These are phyloP conservation scores for Pongo abelii DNA, from an alignment of 2,113 vertebrate genomes.

Conservation along the genomic window DNA sequence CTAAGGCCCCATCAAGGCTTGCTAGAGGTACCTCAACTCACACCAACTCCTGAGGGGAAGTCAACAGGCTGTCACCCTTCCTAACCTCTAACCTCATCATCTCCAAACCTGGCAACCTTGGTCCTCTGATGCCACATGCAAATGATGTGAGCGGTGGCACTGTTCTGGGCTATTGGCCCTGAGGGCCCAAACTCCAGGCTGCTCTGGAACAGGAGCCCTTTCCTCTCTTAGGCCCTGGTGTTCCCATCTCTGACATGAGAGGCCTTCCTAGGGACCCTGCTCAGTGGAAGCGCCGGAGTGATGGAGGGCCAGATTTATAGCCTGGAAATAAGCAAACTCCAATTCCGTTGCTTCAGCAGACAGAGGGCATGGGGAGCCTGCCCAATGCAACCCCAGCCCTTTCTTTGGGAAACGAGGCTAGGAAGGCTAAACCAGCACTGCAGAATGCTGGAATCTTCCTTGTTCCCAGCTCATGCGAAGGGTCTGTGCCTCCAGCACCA, in stretches of 20 bases:
- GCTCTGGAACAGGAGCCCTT: background rate
- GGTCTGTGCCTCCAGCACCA: background rate
- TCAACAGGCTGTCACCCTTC: background rate
- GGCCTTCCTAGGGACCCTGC: background rate
- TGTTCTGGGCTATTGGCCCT: background rate
- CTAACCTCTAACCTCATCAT: background rate
- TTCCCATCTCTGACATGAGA: background rate
- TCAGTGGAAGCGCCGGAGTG: background rate
- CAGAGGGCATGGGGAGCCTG: background rate
- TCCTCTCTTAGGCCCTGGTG: background rate
- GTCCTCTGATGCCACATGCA: background rate
- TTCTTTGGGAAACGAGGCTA: slow-evolving; percentile 34
- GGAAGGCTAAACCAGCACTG: slow-evolving; percentile 40
- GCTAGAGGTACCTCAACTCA: background rate
- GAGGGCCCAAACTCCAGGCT: background rate
- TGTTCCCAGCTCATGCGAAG: background rate
- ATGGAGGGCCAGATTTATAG: background rate
- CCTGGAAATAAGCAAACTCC: slow-evolving; percentile 76
- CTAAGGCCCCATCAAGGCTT: background rate
- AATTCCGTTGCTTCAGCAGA: slow-evolving; percentile 68
- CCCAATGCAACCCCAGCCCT: slow-evolving; percentile 34
- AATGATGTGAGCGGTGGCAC: background rate
- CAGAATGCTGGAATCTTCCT: background rate
- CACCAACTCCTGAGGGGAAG: background rate
- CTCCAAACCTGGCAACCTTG: background rate